Evolutionary conservation across 2,113 vertebrate genomes (phyloP).

Genomic region (Sinocyclocheilus rhinocerous): DNA sequence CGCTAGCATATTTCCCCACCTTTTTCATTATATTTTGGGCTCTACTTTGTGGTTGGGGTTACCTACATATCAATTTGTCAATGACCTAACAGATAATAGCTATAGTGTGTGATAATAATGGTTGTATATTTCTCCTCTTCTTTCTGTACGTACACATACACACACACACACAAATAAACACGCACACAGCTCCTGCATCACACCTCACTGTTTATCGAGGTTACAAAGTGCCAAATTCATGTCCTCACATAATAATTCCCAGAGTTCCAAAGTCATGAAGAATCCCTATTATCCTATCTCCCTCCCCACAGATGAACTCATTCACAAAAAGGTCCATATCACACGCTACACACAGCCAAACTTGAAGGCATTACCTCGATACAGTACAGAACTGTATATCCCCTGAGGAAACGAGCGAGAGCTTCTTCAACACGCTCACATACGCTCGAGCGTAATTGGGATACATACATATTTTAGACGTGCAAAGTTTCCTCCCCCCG

Average conservation of each 20-base stretch:
- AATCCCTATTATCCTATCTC: conserved; percentile 17
- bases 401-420: conserved; percentile 10
- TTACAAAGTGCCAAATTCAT: conserved; percentile 25
- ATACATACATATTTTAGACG: conserved; percentile 56
- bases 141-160: background rate
- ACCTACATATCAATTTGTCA: background rate
- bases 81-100: conserved; percentile 17
- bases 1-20: background rate
- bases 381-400: conserved; percentile 39
- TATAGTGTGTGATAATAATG: conserved; percentile 3
- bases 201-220: background rate
- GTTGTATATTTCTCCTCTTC: background rate
- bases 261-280: conserved; percentile 28
- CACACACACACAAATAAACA: background rate
- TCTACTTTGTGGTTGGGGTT: background rate
- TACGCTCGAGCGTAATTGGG: conserved; percentile 55
- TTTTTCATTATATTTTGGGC: conserved; percentile 23
- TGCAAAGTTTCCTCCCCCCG: conserved; percentile 59
- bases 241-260: conserved; percentile 35
- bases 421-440: conserved; percentile 39
- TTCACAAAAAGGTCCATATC: conserved; percentile 39
- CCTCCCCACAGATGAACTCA: conserved; percentile 24
- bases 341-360: background rate
- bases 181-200: background rate
- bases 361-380: conserved; percentile 17